A percentile compares a stretch with the other conserved stretches of the same genome.
phyloP scores from a whole-genome alignment of 2,888 invertebrate species.

The Chloroclysta siterata region DNA sequence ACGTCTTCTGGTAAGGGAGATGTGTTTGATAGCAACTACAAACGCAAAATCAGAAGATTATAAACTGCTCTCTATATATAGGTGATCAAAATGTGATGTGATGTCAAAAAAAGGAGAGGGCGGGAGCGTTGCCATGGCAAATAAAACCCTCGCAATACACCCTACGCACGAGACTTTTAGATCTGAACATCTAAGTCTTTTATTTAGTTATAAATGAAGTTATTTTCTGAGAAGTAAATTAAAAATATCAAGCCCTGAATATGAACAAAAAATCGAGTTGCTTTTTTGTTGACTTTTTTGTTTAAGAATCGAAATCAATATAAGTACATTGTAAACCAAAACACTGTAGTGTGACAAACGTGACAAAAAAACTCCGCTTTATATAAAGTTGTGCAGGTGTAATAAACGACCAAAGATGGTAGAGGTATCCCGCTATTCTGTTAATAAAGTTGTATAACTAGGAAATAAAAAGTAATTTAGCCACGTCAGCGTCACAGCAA shows the following conservation, averaged over 20 bases:
- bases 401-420: not conserved
- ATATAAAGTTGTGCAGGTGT: not conserved
- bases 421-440: conserved; percentile 9
- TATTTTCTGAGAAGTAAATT: too few relatives aligned
- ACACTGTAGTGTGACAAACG: too few relatives aligned
- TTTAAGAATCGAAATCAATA: too few relatives aligned
- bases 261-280: too few relatives aligned
- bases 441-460: conserved; percentile 65
- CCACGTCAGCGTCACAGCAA: conserved; percentile 54
- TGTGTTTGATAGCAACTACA: conserved; percentile 58
- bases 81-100: conserved; percentile 75
- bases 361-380: not conserved
- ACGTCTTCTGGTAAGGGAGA: conserved; percentile 11
- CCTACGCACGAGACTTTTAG: conserved; percentile 33
- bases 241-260: too few relatives aligned
- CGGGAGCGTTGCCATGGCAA: conserved; percentile 80
- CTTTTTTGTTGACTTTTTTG: too few relatives aligned
- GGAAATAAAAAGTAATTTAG: conserved; percentile 70
- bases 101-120: conserved; percentile 73
- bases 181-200: too few relatives aligned
- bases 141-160: conserved; percentile 70
- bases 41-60: conserved; percentile 72
- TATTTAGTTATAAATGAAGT: too few relatives aligned
- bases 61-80: conserved; percentile 76
- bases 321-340: not conserved